These are phyloP conservation scores for Lampris incognitus DNA, from an alignment of 2,113 vertebrate genomes.

Conservation along the genomic window DNA sequence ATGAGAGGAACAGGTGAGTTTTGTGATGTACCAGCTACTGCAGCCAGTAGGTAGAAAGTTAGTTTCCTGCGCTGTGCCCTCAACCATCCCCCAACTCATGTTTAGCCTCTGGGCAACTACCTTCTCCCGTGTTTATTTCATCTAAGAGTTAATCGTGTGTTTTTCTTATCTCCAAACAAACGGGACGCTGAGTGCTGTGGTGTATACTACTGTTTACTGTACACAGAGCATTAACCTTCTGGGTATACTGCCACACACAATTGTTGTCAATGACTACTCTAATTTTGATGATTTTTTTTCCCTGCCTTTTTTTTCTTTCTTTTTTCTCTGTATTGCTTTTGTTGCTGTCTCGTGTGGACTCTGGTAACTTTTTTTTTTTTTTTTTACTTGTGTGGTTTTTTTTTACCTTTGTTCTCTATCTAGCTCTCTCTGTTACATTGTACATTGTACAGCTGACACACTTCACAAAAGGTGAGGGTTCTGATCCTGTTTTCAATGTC, in stretches of 20 bases:
- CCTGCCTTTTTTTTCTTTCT: conserved; percentile 60
- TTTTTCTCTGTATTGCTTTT: conserved; percentile 1
- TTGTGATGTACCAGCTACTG: background rate
- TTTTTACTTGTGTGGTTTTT: conserved; percentile 39
- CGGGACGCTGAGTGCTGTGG: conserved; percentile 43
- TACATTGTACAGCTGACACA: conserved; percentile 70
- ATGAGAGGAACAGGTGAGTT: background rate
- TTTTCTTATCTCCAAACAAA: conserved; percentile 19
- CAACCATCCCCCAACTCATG: conserved; percentile 55
- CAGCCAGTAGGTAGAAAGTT: background rate
- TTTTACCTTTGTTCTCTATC: conserved; percentile 39
- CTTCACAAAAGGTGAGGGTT: conserved; percentile 60
- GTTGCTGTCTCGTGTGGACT: conserved; percentile 53
- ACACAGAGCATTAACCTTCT: conserved; percentile 40
- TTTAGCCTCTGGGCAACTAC: conserved; percentile 80
- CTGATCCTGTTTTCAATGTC: conserved; percentile 52
- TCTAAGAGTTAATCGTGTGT: conserved; percentile 9
- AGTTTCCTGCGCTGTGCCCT: background rate
- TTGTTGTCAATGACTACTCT: conserved; percentile 59
- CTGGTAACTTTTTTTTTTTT: conserved; percentile 59
- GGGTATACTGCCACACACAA: conserved; percentile 59
- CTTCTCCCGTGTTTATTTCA: conserved; percentile 76
- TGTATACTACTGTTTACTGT: conserved; percentile 68
- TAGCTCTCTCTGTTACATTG: conserved; percentile 53
- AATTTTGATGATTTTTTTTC: conserved; percentile 52